Base-by-base conservation (phyloP, 2,113 vertebrate species). In the Grus americana region DNA sequence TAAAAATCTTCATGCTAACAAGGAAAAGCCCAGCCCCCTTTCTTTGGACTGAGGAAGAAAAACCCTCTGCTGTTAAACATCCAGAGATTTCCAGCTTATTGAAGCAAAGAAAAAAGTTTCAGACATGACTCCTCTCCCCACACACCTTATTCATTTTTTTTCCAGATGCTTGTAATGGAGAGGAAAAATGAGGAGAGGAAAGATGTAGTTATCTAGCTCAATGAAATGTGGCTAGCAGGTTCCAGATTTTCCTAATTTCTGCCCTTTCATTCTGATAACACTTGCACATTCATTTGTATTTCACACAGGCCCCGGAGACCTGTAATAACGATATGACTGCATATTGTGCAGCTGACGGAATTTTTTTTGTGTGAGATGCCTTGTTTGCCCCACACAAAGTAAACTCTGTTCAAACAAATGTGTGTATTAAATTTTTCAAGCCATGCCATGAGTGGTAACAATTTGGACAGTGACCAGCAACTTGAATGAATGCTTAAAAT, bases 151-250 rank as follows among this genome's bases (percentile, higher is more conserved):
- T 94, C 36, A 54, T 90, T 92, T 86, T 93, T 87, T 83, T 76
- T 15, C 82, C 91, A 92, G 75, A 88, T 95, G 88, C 82, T 93
- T 88, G 67, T 79, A 83, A 72, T 54, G 27, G 59, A 78, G 54
- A 92, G 67, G 42, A 90, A 94, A 93, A 95, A 95, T 88, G 88
- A 93, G 70, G 90, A 93, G 74, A 92, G 21, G 62, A 68, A 95
- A 92, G 78, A 92, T n/a, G 59, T 68, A 62, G 91, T 83, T 97
- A 93, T 94, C 92, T 95, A 94, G 55, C 83, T 83, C 30, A 76
- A 74, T 88, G 74, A 95, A 90, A 92, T 54, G 66, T 82, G 85
- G 15, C 58, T 90, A 67, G 78, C 52, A 72, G 23, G 46, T 68
- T 72, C 87, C 82, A 72, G 38, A 66, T 93, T 94, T 90, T 92